These are phyloP conservation scores for Perognathus longimembris DNA, from an alignment of 2,113 vertebrate genomes.

Conservation along the genomic window DNA sequence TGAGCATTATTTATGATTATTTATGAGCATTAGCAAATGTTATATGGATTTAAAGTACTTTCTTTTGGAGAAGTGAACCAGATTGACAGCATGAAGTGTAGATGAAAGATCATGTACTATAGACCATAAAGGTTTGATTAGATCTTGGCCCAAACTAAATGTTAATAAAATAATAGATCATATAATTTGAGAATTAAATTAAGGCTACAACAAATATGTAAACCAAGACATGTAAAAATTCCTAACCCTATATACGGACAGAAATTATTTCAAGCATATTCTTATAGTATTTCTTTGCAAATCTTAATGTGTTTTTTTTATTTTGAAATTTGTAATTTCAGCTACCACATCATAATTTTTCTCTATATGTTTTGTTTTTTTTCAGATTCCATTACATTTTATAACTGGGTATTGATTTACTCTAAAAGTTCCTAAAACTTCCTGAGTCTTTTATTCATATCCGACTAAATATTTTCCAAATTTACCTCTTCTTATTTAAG, in stretches of 20 bases:
- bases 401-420: background rate
- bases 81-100: background rate
- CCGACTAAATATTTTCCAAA: background rate
- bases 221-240: background rate
- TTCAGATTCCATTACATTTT: background rate
- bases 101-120: background rate
- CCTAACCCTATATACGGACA: background rate
- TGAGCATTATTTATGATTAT: background rate
- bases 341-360: no score
- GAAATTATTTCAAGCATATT: no score
- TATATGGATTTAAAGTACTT: slow-evolving; percentile 34
- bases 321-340: background rate
- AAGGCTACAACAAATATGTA: background rate
- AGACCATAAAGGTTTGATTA: background rate
- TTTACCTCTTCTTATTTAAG: background rate
- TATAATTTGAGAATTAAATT: background rate
- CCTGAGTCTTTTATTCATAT: background rate
- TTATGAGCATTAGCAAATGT: background rate
- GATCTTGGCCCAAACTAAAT: background rate
- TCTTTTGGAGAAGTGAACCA: background rate
- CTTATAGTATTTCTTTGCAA: background rate
- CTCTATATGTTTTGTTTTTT: background rate
- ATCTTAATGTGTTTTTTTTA: background rate
- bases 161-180: background rate
- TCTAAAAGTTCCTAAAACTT: background rate